Conservation (phyloP, 2,113 vertebrate species). For the Pachyramphus minor region DNA sequence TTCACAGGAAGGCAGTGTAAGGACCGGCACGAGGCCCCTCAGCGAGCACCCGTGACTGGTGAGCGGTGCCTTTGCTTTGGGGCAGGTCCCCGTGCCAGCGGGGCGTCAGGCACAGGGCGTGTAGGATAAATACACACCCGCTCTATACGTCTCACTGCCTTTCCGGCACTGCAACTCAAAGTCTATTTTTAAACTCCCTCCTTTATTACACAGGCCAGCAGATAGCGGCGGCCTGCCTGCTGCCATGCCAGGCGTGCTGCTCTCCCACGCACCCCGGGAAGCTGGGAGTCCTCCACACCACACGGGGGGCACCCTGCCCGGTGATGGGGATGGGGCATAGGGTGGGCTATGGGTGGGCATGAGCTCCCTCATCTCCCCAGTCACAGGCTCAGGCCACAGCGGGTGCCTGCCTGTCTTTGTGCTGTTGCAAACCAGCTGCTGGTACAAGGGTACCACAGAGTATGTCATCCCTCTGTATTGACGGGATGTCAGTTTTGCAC, state of each 20-base stretch:
- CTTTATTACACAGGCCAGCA: conserved; percentile 47
- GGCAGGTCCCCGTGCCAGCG: not conserved
- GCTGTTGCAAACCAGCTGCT: not conserved
- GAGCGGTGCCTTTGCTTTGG: not conserved
- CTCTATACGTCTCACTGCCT: conserved; percentile 27
- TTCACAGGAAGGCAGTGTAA: rapidly evolving
- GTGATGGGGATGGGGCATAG: rapidly evolving
- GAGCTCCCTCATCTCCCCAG: rapidly evolving
- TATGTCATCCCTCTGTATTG: rapidly evolving
- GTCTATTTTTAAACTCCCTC: conserved; percentile 65
- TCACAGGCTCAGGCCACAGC: rapidly evolving
- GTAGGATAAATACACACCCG: conserved; percentile 44
- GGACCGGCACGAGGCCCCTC: not conserved
- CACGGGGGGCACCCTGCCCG: rapidly evolving
- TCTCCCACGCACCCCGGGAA: rapidly evolving
- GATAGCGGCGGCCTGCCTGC: not conserved
- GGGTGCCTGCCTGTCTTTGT: not conserved
- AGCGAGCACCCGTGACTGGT: rapidly evolving
- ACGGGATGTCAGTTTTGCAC: not conserved
- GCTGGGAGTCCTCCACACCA: not conserved
- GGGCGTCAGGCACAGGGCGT: not conserved
- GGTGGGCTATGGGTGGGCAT: rapidly evolving
- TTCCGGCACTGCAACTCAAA: conserved; percentile 40
- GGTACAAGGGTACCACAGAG: not conserved
- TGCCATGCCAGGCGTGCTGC: not conserved